Evolutionary conservation across 2,797 vertebrate genomes (phyloP), one percentile per base, ranked within the genome.

Genomic region (Xiphophorus birchmanni): DNA sequence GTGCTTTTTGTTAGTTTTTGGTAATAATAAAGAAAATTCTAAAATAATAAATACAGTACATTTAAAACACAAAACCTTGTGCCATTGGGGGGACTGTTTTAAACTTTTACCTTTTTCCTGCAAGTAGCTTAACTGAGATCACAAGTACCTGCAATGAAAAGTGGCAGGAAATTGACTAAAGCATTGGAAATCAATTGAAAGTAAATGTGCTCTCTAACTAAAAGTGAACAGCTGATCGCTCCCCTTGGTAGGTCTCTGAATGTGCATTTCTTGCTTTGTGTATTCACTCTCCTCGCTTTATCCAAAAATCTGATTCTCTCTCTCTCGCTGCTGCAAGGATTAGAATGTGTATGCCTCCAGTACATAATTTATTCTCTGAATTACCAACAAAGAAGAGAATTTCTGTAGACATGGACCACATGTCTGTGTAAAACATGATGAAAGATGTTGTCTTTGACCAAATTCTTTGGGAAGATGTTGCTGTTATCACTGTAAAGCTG

Each of bases 121-220:
- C 96, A 96, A 97, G 95, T 94, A 92, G 95, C 96, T 97, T 97
- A 98, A 98, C 97, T 96, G 97, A 99, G 97, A 99, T 97, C 96
- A 96, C 96, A 96, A 96, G 97, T 96, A 94, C 94, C 96, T 96
- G 96, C 97, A 98, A 99, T 98, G 95, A 97, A 97, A 98, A 98
- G 97, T 98, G 98, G 98, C 98, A 98, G 97, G 97, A 97, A 98
- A 98, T 96, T 98, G 97, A 99, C 97, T 96, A 89, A 97, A 96
- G 94, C 97, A 99, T 98, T 97, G 97, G 97, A 98, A 99, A 99
- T 99, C 98, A 99, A 99, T 99, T 96, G 95, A 96, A 97, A 97
- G 97, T 97, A 99, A 99, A 99, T 98, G 97, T 96, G 96, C 97
- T 97, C 96, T 96, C 97, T 98, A 98, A 99, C 97, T 98, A 97